Percentiles rank a stretch among this genome's conserved stretches.
Evolutionary conservation across 2,888 invertebrate species (phyloP).

Genomic region (Hypsopygia costalis): DNA sequence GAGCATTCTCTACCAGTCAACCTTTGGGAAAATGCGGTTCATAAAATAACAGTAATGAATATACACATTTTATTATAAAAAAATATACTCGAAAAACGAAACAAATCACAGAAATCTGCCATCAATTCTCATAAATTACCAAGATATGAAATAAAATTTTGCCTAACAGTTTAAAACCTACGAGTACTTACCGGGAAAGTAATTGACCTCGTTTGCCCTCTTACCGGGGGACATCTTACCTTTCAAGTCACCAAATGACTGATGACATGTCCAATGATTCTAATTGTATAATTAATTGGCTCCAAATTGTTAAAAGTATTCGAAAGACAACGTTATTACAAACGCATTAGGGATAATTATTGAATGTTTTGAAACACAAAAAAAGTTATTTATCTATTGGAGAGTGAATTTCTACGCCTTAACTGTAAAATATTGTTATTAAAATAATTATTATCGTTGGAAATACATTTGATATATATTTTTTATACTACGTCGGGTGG

Average conservation of each 20-base stretch:
- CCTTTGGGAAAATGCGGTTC: no score
- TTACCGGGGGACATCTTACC: background rate
- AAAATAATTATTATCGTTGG: background rate
- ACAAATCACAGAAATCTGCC: no score
- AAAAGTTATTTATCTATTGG: background rate
- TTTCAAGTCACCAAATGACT: conserved; percentile 31
- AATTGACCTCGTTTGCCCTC: conserved; percentile 1
- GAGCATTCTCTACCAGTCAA: no score
- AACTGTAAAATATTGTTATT: background rate
- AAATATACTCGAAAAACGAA: no score
- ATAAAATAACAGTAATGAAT: no score
- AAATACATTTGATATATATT: no score
- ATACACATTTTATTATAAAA: no score
- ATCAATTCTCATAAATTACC: background rate
- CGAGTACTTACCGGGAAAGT: background rate
- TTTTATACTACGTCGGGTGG: no score
- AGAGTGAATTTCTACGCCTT: background rate
- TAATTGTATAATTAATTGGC: conserved; percentile 49
- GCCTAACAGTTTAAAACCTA: background rate
- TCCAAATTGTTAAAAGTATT: conserved; percentile 8
- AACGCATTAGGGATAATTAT: background rate
- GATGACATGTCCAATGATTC: conserved; percentile 42
- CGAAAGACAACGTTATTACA: background rate
- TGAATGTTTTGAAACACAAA: background rate
- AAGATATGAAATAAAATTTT: background rate